Conservation (phyloP, 2,797 vertebrate genomes). For the Cossypha caffra region DNA sequence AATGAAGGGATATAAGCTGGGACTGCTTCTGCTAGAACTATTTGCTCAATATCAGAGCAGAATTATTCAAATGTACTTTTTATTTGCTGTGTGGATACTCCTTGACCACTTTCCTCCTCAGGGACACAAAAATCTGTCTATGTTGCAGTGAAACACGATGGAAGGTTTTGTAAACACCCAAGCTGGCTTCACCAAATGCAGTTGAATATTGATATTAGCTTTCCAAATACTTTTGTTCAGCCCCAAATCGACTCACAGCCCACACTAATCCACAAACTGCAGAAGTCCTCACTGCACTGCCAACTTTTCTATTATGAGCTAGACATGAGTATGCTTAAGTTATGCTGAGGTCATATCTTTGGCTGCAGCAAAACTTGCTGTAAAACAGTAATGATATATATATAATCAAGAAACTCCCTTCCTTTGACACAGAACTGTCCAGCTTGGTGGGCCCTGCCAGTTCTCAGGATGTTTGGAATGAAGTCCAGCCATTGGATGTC, state of each 20-base stretch:
- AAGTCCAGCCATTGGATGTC: neutral
- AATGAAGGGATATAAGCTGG: conserved; percentile 12
- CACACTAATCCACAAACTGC: neutral
- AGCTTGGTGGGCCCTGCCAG: neutral
- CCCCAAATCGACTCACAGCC: neutral
- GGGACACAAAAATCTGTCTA: neutral
- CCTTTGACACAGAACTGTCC: neutral
- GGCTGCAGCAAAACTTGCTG: neutral
- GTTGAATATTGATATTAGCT: neutral
- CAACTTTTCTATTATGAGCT: neutral
- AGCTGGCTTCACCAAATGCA: neutral
- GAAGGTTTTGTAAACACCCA: neutral
- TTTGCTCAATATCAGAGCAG: conserved; percentile 38
- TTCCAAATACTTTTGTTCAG: neutral
- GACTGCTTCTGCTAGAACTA: conserved; percentile 42
- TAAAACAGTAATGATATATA: neutral
- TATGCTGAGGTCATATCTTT: neutral
- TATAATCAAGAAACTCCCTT: neutral
- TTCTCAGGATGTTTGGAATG: neutral
- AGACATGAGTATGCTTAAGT: neutral
- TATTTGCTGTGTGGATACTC: neutral
- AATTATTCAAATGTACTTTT: conserved; percentile 54
- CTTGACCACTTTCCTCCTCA: neutral
- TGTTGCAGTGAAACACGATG: neutral
- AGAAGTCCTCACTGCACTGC: neutral